These are phyloP conservation scores for Kryptolebias marmoratus DNA, from an alignment of 2,113 vertebrate genomes.

Conservation along the genomic window DNA sequence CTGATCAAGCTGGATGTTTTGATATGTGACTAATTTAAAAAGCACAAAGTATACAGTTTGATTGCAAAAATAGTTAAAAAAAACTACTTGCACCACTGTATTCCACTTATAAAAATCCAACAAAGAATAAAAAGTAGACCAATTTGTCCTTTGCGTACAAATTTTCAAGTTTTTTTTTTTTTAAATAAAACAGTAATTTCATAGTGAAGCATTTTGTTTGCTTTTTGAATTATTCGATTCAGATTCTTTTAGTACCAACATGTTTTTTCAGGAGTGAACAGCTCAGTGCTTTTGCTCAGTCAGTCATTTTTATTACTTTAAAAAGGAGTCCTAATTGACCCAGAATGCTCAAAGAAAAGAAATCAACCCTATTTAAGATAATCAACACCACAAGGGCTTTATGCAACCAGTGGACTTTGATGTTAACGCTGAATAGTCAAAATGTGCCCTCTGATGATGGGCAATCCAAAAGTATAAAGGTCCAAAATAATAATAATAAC, in stretches of 20 bases:
- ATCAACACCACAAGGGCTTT: constrained; percentile 38
- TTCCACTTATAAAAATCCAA: no score
- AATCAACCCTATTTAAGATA: constrained; percentile 41
- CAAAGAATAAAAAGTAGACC: no score
- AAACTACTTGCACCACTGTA: no score
- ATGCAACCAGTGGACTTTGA: constrained; percentile 44
- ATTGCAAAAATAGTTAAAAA: no score
- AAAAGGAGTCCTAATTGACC: constrained; percentile 45
- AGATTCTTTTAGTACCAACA: constrained; percentile 18
- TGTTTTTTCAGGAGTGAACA: constrained; percentile 6
- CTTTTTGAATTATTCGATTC: neutral
- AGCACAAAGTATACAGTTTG: no score
- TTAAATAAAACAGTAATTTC: no score
- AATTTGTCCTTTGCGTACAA: no score
- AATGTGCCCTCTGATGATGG: constrained; percentile 17
- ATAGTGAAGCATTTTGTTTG: no score
- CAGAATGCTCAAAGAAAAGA: constrained; percentile 24
- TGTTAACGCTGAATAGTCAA: constrained; percentile 27
- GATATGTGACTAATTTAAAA: no score
- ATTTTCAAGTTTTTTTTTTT: no score
- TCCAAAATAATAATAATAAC: neutral
- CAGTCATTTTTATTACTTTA: constrained; percentile 45
- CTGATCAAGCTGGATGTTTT: no score
- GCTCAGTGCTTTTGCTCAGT: constrained; percentile 37
- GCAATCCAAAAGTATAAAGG: constrained; percentile 31